Evolutionary conservation across 2,888 invertebrate genomes (phyloP).

Genomic region (Caenorhabditis panamensis): DNA sequence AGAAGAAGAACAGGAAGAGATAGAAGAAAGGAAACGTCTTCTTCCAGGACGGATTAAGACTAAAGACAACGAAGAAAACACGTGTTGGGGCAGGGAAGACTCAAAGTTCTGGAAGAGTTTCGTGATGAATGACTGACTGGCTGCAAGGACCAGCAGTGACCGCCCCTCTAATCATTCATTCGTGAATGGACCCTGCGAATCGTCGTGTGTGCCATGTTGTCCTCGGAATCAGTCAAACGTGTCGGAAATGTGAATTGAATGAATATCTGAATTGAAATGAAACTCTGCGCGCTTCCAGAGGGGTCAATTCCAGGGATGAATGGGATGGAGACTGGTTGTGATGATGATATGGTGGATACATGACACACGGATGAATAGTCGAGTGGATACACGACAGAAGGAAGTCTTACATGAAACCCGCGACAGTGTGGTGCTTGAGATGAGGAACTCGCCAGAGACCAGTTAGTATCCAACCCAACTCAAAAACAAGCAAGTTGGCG

Average conservation of each 20-base stretch:
- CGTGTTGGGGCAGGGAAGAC: background rate
- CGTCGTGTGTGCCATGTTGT: background rate
- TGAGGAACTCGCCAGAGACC: constrained; percentile 9
- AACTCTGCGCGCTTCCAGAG: constrained; percentile 1
- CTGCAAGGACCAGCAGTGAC: background rate
- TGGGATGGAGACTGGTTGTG: background rate
- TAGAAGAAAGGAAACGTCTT: constrained; percentile 8
- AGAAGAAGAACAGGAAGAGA: constrained; percentile 9
- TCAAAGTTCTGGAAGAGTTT: constrained; percentile 9
- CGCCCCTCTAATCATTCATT: constrained; percentile 15
- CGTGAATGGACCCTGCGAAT: constrained; percentile 15
- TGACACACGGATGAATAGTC: constrained; percentile 26
- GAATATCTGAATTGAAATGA: constrained; percentile 36
- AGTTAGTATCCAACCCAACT: no score
- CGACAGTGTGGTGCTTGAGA: background rate
- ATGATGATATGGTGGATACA: constrained; percentile 13
- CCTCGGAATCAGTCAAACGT: constrained; percentile 47
- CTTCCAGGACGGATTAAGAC: constrained; percentile 11
- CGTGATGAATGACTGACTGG: background rate
- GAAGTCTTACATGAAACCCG: background rate
- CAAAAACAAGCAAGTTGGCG: background rate
- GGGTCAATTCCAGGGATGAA: constrained; percentile 17
- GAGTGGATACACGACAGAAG: constrained; percentile 11
- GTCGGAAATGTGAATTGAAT: constrained; percentile 41
- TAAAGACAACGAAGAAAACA: constrained; percentile 3